These are phyloP conservation scores for Orthosia gracilis DNA, from an alignment of 2,888 invertebrate species.

Conservation along the genomic window DNA sequence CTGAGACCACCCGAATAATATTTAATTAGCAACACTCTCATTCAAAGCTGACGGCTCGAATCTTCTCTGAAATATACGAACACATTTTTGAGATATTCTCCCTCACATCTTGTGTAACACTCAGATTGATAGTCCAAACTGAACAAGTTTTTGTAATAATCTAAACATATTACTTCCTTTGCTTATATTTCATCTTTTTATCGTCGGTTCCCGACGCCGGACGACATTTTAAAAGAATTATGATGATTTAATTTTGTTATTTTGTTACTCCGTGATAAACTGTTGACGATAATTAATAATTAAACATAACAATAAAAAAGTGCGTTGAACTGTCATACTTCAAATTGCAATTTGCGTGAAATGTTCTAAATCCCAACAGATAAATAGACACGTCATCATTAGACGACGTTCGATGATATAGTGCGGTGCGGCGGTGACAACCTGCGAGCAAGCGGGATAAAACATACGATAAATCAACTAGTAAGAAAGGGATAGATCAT, in stretches of 20 bases:
- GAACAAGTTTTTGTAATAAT: constrained; percentile 66
- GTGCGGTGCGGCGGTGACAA: constrained; percentile 83
- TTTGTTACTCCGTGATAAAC: constrained; percentile 59
- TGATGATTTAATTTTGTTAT: constrained; percentile 66
- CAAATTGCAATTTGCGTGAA: constrained; percentile 82
- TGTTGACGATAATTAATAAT: constrained; percentile 72
- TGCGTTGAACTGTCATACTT: constrained; percentile 81
- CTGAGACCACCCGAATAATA: constrained; percentile 63
- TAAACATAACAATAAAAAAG: constrained; percentile 76
- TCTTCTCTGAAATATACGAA: constrained; percentile 55
- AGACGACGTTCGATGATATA: constrained; percentile 86
- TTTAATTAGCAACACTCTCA: constrained; percentile 65
- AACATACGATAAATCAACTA: constrained; percentile 64
- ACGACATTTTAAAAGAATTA: constrained; percentile 66
- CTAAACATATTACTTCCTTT: constrained; percentile 69
- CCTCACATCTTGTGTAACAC: constrained; percentile 57
- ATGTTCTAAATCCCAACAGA: constrained; percentile 81
- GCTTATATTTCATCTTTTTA: constrained; percentile 70
- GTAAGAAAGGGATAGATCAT: constrained; percentile 75
- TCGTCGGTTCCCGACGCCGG: constrained; percentile 62
- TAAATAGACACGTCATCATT: constrained; percentile 88
- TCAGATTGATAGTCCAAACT: constrained; percentile 62
- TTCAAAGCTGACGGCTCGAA: constrained; percentile 55
- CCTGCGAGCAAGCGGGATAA: constrained; percentile 76
- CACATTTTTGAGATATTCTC: constrained; percentile 51